Base-by-base conservation (phyloP, 2,797 vertebrate species). In the Micrastur ruficollis region DNA sequence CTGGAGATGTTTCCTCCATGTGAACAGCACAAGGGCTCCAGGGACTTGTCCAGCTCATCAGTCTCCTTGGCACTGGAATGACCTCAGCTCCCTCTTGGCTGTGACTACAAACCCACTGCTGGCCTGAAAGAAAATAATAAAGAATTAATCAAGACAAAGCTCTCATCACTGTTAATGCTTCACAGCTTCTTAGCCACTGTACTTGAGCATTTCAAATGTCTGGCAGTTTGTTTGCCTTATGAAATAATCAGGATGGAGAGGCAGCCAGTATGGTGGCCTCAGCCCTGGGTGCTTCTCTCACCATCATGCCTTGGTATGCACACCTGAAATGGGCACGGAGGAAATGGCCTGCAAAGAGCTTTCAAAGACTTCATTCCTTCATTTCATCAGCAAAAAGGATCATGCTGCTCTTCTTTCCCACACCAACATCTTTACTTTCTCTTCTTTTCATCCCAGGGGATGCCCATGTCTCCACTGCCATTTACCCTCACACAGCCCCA, bases 81-180 rank as follows among this genome's bases (percentile, higher is more conserved):
- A 74, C 89, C 78, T 79, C 71, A 8, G 55, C 16, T 93, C 55
- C 50, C 23, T 8, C 79, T 42, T 20, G 55, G 40, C 62, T 29
- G 72, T 31, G 0, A 2, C 44, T 61, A 6, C 22, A 2, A 74
- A 49, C 9, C 40, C 20, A 23, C 46, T 42, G 38, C 82, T 78
- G 87, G 62, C 34, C 82, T 44, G 87, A 7, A 26, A 86, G 74
- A 58, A 78, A 95, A 89, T 38, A 86, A 97, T 97, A 71, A 97
- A 97, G 94, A 96, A 96, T 97, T 95, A 95, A 97, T 96, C 73
- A 94, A 90, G 96, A 44, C 56, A 15, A 62, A 88, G 46, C 49
- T 89, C 88, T 92, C 56, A 3, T 46, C 81, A 16, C 23, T 42
- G 47, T 97, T 95, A 95, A 97, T 92, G 96, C 94, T 94, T 96